Evolutionary conservation across 1,140 invertebrate species (phyloP).

Genomic region (Zaprionus lachaisei): DNA sequence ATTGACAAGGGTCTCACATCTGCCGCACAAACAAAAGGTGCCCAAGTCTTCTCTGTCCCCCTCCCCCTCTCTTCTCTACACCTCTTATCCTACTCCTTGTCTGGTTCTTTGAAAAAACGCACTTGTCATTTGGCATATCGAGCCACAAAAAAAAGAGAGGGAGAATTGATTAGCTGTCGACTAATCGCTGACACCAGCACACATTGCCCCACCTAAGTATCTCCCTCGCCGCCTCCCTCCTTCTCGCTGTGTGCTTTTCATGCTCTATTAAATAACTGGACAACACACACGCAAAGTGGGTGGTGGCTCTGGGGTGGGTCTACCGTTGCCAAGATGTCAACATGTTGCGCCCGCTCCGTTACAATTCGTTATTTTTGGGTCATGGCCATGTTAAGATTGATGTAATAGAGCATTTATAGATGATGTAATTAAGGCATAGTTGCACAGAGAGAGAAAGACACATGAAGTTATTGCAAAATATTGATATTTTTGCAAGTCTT

Average conservation of each 20-base stretch:
- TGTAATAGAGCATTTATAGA: background rate
- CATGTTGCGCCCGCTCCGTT: conserved; percentile 2
- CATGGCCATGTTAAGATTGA: conserved; percentile 22
- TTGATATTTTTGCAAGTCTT: background rate
- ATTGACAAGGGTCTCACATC: conserved; percentile 76
- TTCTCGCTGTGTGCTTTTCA: conserved; percentile 54
- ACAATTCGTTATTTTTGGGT: background rate
- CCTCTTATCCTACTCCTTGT: background rate
- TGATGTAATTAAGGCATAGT: background rate
- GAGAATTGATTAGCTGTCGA: conserved; percentile 75
- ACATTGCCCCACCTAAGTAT: conserved; percentile 26
- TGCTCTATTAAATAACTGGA: conserved; percentile 74
- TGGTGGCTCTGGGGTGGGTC: conserved; percentile 34
- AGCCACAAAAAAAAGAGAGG: conserved; percentile 1
- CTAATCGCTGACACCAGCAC: conserved; percentile 73
- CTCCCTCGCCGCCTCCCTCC: background rate
- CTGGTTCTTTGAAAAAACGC: conserved; percentile 53
- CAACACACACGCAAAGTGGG: conserved; percentile 30
- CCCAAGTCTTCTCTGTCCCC: background rate
- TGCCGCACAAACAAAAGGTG: conserved; percentile 44
- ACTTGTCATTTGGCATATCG: conserved; percentile 59
- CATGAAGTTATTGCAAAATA: background rate
- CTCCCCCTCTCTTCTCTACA: background rate
- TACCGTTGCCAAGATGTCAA: conserved; percentile 25
- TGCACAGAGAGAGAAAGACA: background rate